Base-by-base conservation (phyloP, 2,113 vertebrate species). In the Oryzias melastigma region DNA sequence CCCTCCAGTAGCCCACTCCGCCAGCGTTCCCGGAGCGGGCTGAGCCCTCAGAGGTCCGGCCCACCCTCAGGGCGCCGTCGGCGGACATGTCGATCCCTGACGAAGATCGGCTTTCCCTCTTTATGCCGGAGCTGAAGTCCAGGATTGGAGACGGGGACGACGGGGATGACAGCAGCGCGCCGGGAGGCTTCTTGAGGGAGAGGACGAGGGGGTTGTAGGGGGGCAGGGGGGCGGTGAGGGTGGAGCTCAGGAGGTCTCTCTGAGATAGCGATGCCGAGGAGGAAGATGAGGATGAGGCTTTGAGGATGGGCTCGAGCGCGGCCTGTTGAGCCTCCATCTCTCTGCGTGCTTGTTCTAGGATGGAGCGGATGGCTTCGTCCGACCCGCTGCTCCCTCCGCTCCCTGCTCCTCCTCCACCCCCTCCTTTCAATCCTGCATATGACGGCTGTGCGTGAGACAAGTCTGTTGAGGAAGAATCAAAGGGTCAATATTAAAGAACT, bases 291-390 rank as follows among this genome's bases (percentile, higher is more conserved):
- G 92, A 93, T 18, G 93, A 77, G 52, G 92, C 91, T 87, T 96
- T 98, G 89, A 96, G 94, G 88, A 94, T 89, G 73, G 95, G 95
- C 88, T 97, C 95, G 55, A 95, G 90, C 67, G 92, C 93, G 10
- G 94, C 93, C 90, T 96, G 95, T 87, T 96, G 95, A 78, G 95
- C 96, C 87, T 97, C 95, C 96, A 95, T 97, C 85, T 96, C 95
- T 2, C 95, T 90, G 74, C 96, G 94, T 64, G 95, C 95, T 88
- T 98, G 95, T 86, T 98, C 95, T 60, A 98, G 88, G 86, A 98
- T 97, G 85, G 95, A 96, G 84, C 94, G 94, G 85, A 98, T 98
- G 61, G 95, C 94, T 48, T 98, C 95, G n/a, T 98, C 95, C 0
- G 95, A 95, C 71, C 90, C 85, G 5, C 84, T 68, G 22, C 86